Conservation (phyloP, 2,888 invertebrate genomes). For the Hesperia comma region DNA sequence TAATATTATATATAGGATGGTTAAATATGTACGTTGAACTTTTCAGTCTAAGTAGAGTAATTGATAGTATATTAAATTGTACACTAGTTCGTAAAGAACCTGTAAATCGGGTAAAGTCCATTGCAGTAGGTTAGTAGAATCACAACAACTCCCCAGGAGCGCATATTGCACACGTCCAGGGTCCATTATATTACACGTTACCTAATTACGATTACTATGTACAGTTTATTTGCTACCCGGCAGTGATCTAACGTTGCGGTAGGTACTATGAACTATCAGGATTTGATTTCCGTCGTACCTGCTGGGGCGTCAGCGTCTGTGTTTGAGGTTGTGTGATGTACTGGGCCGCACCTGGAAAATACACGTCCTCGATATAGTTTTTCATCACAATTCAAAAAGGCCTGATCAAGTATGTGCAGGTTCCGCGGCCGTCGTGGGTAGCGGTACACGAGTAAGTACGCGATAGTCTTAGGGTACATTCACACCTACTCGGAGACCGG, state of each 20-base stretch:
- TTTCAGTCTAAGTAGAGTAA: slow-evolving; percentile 47
- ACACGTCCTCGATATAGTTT: slow-evolving; percentile 15
- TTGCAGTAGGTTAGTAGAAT: slow-evolving; percentile 27
- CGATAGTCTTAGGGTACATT: too few species aligned
- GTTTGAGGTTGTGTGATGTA: slow-evolving; percentile 75
- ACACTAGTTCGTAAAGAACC: slow-evolving; percentile 32
- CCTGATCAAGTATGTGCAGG: too few species aligned
- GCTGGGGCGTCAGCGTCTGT: slow-evolving; percentile 71
- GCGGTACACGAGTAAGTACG: too few species aligned
- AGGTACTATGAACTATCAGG: slow-evolving; percentile 78
- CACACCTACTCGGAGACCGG: too few species aligned
- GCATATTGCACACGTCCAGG: slow-evolving; percentile 54
- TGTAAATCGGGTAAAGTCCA: slow-evolving; percentile 31
- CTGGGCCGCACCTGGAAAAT: slow-evolving; percentile 65
- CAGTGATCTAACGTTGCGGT: slow-evolving; percentile 50
- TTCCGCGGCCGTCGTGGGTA: too few species aligned
- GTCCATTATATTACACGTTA: slow-evolving; percentile 50
- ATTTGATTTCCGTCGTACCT: slow-evolving; percentile 80
- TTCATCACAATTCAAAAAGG: too few species aligned
- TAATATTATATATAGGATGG: slow-evolving; percentile 39
- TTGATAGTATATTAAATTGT: slow-evolving; percentile 26
- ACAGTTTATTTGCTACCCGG: slow-evolving; percentile 62
- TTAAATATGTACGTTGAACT: slow-evolving; percentile 30
- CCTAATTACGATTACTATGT: slow-evolving; percentile 57
- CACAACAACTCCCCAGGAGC: slow-evolving; percentile 46